These are phyloP conservation scores for Acipenser oxyrinchus DNA, from an alignment of 2,797 vertebrate genomes.

Conservation along the genomic window DNA sequence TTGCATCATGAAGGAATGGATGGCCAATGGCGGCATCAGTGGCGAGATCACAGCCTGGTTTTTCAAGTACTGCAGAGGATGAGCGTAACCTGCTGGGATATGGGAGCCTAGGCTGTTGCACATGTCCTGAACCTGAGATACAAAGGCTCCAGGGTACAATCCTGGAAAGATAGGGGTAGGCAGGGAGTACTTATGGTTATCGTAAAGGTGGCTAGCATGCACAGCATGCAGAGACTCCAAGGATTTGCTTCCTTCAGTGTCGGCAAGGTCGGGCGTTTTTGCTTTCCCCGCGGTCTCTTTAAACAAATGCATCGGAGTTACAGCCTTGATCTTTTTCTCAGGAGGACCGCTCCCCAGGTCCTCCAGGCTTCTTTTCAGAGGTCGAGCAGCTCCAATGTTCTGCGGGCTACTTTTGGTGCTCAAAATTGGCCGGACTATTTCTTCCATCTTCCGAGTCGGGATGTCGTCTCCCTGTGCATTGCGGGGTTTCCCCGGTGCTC, in stretches of 20 bases:
- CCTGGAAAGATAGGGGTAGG: constrained; percentile 70
- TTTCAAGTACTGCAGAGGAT: constrained; percentile 91
- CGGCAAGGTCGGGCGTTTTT: constrained; percentile 59
- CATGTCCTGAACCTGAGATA: constrained; percentile 49
- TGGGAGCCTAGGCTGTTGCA: constrained; percentile 68
- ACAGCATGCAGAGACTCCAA: constrained; percentile 59
- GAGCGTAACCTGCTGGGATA: constrained; percentile 69
- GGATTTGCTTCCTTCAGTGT: constrained; percentile 62
- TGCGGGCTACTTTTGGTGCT: constrained; percentile 66
- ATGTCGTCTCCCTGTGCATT: constrained; percentile 54
- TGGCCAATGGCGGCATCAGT: constrained; percentile 77
- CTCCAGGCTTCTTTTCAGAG: constrained; percentile 70
- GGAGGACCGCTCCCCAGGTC: constrained; percentile 70
- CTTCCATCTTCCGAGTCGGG: constrained; percentile 62
- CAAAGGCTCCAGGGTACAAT: constrained; percentile 66
- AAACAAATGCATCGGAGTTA: constrained; percentile 76
- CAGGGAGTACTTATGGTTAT: constrained; percentile 71
- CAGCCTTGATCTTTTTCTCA: constrained; percentile 79
- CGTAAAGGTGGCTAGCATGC: constrained; percentile 63
- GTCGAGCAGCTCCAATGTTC: constrained; percentile 56
- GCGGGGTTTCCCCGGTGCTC: constrained; percentile 54
- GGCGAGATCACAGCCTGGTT: constrained; percentile 87
- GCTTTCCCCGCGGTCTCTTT: constrained; percentile 58
- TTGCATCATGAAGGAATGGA: constrained; percentile 92
- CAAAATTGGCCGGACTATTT: constrained; percentile 65